Evolutionary conservation across 2,888 invertebrate species (phyloP).

Genomic region (Stenodera caucasica): DNA sequence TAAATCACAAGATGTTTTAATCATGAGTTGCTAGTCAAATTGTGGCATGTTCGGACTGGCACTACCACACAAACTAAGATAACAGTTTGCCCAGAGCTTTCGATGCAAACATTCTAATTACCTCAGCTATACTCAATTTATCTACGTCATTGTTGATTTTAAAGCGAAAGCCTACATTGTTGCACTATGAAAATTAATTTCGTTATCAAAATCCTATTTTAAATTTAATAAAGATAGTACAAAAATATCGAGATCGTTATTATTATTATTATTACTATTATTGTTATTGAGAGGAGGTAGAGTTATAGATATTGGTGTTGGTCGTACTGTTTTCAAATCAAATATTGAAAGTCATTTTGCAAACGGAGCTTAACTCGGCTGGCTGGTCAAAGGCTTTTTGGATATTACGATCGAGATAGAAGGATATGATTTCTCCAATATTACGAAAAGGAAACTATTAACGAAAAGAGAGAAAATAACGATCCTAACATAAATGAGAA

Average conservation of each 20-base stretch:
- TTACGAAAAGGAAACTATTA: conserved; percentile 42
- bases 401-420: conserved; percentile 37
- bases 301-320: background rate
- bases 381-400: background rate
- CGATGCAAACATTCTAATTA: conserved; percentile 30
- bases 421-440: conserved; percentile 48
- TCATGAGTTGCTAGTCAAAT: conserved; percentile 7
- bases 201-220: background rate
- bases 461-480: conserved; percentile 48
- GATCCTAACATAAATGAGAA: conserved; percentile 38
- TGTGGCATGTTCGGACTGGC: conserved; percentile 7
- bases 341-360: background rate
- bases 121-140: conserved; percentile 34
- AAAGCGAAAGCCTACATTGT: conserved; percentile 17
- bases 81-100: conserved; percentile 8
- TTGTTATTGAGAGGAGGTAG: no score
- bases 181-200: conserved; percentile 2
- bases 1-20: conserved; percentile 5
- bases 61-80: conserved; percentile 4
- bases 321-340: background rate
- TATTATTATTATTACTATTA: no score
- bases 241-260: no score
- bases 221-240: no score
- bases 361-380: background rate
- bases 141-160: conserved; percentile 34